Evolutionary conservation across 2,888 invertebrate genomes (phyloP).

Genomic region (Watsonalla binaria): DNA sequence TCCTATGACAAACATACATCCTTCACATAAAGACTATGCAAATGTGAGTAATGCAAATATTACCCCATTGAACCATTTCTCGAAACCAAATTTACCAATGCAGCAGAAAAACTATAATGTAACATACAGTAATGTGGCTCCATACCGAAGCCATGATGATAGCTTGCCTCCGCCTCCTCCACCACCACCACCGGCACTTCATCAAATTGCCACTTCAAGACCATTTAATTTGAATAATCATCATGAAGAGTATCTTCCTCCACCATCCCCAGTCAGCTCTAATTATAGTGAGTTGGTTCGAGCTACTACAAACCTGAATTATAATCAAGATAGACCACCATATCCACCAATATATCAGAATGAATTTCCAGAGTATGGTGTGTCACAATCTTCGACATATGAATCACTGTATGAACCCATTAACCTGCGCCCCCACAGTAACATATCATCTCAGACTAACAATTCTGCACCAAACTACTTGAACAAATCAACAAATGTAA

Average conservation of each 20-base stretch:
- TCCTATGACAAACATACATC: conserved; percentile 24
- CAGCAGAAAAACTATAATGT: conserved; percentile 48
- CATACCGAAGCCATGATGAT: conserved; percentile 57
- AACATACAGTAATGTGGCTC: conserved; percentile 80
- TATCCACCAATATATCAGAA: conserved; percentile 86
- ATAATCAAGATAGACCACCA: conserved; percentile 74
- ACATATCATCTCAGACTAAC: conserved; percentile 36
- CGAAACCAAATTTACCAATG: conserved; percentile 30
- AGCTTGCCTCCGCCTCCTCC: conserved; percentile 79
- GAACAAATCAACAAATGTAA: conserved; percentile 33
- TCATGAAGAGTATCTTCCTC: conserved; percentile 85
- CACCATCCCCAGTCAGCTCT: conserved; percentile 93
- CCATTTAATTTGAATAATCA: conserved; percentile 53
- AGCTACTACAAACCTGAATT: conserved; percentile 83
- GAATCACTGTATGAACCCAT: conserved; percentile 96
- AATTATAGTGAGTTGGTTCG: conserved; percentile 92
- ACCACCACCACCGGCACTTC: conserved; percentile 72
- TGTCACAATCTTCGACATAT: conserved; percentile 80
- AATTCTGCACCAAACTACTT: conserved; percentile 31
- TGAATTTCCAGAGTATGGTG: conserved; percentile 61
- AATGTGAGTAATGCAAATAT: conserved; percentile 49
- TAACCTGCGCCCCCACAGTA: conserved; percentile 85
- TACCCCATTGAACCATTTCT: conserved; percentile 30
- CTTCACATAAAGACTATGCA: conserved; percentile 51
- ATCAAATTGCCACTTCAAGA: conserved; percentile 67